Evolutionary conservation across 2,797 vertebrate species (phyloP), one percentile per base, ranked within the genome.

Genomic region (Gambelia wislizenii): DNA sequence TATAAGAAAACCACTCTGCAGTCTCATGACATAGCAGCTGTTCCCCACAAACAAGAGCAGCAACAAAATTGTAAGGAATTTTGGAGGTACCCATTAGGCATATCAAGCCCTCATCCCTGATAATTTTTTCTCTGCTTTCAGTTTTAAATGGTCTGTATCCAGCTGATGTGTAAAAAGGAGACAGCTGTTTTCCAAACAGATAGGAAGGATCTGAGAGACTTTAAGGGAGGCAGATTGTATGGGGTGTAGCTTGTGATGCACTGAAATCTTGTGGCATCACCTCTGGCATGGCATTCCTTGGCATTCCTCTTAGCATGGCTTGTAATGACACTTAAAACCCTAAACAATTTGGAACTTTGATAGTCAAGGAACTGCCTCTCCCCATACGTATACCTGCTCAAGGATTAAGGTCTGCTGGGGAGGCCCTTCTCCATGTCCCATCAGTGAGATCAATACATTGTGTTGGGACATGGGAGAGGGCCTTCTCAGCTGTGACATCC

Each of bases 1-100:
- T n/a, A 88, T 90, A 94, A 93, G 89, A 95, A 95, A 96, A 91
- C 76, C 84, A 83, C 90, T 93, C 79, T 59, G 33, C 86, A 91
- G 93, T 82, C 77, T 76, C 47, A 83, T 93, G 92, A 92, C 91
- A 85, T 27, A 88, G 42, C 14, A 85, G 30, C 27, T 88, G 84
- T 64, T 20, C 36, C 13, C 52, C 52, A 54, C 13, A 10, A 13
- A 20, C 27, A 92, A 67, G 18, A 87, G 89, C 33, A 84, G 54
- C 49, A 67, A 25, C 44, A 83, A 36, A 33, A 39, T 61, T n/a
- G 80, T 75, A 61, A 79, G 36, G 9, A 20, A 76, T 1, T 30
- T n/a, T 85, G 42, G 9, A 87, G 56, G 69, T 67, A 75, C 86
- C 78, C 91, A 90, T 20, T 77, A 39, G 8, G 39, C 27, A 44